A percentile compares a stretch with the other conserved stretches of the same genome.
Evolutionary conservation across 2,113 vertebrate genomes (phyloP).

Genomic region (Rhynchomys soricoides): DNA sequence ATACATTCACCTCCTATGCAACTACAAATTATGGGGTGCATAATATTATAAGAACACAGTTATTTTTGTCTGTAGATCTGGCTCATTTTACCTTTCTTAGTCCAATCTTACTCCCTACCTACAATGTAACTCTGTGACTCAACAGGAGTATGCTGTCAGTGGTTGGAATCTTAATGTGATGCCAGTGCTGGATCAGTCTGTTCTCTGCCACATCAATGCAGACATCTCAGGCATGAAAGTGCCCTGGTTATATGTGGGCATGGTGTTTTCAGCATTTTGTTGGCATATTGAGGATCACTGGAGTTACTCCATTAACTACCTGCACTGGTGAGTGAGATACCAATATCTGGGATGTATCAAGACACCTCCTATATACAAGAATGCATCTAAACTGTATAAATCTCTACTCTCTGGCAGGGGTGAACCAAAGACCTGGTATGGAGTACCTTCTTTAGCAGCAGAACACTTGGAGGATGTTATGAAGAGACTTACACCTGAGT

Average conservation of each 20-base stretch:
- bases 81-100: not conserved
- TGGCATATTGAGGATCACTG: constrained; percentile 99
- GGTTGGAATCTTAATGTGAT: constrained; percentile 98
- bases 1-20: not conserved
- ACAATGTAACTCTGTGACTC: not conserved
- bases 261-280: constrained; percentile 98
- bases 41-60: not conserved
- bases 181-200: constrained; percentile 96
- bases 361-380: not conserved
- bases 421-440: constrained; percentile 98
- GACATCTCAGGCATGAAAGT: constrained; percentile 99
- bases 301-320: constrained; percentile 99
- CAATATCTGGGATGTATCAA: not conserved
- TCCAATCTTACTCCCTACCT: not conserved
- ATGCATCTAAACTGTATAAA: not conserved
- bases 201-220: constrained; percentile 97
- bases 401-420: constrained; percentile 85
- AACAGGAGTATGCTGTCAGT: constrained; percentile 92
- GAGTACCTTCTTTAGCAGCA: constrained; percentile 93
- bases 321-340: constrained; percentile 90
- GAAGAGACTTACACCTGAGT: constrained; percentile 96
- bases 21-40: not conserved
- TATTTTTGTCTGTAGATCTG: not conserved
- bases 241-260: constrained; percentile 98
- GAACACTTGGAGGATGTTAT: constrained; percentile 96